A percentile compares a stretch with the other conserved stretches of the same genome.
Evolutionary conservation across 1,140 invertebrate species (phyloP).

Genomic region (Augochlora pura): DNA sequence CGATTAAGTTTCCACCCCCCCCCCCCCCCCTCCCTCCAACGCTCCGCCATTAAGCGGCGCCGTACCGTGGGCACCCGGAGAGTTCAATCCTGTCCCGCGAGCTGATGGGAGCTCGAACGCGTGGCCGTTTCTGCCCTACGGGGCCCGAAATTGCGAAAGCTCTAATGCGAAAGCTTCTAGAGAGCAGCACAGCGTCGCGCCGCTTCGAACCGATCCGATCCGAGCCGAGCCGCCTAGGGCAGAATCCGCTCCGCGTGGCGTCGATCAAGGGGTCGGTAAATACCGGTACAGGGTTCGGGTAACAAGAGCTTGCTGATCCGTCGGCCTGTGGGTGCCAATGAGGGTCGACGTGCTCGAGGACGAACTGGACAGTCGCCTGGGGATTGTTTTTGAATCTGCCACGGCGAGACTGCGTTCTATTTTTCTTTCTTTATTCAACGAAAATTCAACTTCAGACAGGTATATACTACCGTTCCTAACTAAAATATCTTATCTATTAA

Average conservation of each 20-base stretch:
- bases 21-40: not conserved
- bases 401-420: too few species aligned
- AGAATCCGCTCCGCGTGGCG: constrained; percentile 22
- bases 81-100: constrained; percentile 29
- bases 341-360: too few species aligned
- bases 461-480: too few species aligned
- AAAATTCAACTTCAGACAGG: too few species aligned
- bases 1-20: constrained; percentile 61
- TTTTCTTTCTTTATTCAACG: too few species aligned
- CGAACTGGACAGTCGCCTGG: too few species aligned
- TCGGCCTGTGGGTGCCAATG: too few species aligned
- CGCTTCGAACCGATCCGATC: too few species aligned
- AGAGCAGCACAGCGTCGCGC: constrained; percentile 1
- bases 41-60: constrained; percentile 1
- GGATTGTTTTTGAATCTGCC: too few species aligned
- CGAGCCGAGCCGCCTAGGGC: constrained; percentile 38
- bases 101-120: constrained; percentile 65
- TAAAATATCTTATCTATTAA: too few species aligned
- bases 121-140: constrained; percentile 48
- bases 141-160: constrained; percentile 49
- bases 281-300: constrained; percentile 10
- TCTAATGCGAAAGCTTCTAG: constrained; percentile 52
- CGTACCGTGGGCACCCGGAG: constrained; percentile 5
- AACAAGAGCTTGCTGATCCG: not conserved
- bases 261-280: constrained; percentile 39